These are phyloP conservation scores for Ypsolopha sequella DNA, from an alignment of 2,888 invertebrate genomes.

Conservation along the genomic window DNA sequence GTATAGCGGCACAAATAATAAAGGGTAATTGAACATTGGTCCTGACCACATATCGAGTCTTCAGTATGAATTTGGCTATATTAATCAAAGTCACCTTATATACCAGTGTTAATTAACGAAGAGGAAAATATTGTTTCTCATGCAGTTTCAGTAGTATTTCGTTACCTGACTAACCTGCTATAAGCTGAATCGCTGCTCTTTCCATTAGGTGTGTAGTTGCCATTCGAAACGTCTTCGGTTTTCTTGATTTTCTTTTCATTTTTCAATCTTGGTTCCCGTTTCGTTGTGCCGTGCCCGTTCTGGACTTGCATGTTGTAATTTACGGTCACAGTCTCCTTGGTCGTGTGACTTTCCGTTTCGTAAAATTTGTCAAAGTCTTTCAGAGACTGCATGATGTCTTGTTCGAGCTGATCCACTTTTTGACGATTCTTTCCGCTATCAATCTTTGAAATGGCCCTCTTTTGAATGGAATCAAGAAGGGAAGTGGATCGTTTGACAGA, in stretches of 20 bases:
- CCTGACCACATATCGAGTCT: too few relatives aligned
- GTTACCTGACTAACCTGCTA: conserved; percentile 80
- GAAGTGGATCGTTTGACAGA: conserved; percentile 70
- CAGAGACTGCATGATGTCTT: conserved; percentile 62
- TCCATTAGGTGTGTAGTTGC: conserved; percentile 47
- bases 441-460: conserved; percentile 38
- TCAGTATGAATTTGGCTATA: too few relatives aligned
- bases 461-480: conserved; percentile 66
- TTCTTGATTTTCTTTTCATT: conserved; percentile 42
- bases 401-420: conserved; percentile 58
- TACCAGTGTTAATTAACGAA: too few relatives aligned
- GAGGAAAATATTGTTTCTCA: too few relatives aligned
- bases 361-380: conserved; percentile 64
- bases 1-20: too few relatives aligned
- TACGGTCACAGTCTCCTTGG: conserved; percentile 24
- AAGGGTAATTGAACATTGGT: too few relatives aligned
- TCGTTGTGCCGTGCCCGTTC: conserved; percentile 29
- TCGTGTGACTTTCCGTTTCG: conserved; percentile 41
- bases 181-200: conserved; percentile 81
- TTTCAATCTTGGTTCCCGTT: conserved; percentile 37
- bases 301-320: conserved; percentile 23
- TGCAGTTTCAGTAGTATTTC: neutral
- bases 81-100: too few relatives aligned
- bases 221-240: conserved; percentile 36
- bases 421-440: conserved; percentile 49